A percentile compares a stretch with the other conserved stretches of the same genome.
Conservation (phyloP, 92 coral and sea anemone species). For the Umimayanthus chanpuru region DNA sequence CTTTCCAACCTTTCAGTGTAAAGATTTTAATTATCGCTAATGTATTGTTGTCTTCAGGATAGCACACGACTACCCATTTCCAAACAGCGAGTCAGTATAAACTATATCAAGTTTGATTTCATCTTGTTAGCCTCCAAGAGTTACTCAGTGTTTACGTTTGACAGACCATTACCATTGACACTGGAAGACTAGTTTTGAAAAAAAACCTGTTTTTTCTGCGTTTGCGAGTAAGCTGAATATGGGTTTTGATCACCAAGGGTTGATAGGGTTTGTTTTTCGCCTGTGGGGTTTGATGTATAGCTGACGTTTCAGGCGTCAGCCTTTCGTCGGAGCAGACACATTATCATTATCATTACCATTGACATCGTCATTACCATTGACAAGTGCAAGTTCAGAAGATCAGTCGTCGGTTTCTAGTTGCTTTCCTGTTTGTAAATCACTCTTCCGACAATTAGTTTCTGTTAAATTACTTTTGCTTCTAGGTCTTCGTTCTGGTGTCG, state of each 20-base stretch:
- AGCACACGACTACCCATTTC: neutral
- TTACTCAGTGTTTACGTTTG: neutral
- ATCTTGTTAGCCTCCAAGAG: neutral
- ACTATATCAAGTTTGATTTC: neutral
- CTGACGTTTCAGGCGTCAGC: no score
- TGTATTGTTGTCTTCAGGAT: neutral
- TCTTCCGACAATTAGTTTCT: neutral
- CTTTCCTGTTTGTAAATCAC: neutral
- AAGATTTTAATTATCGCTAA: neutral
- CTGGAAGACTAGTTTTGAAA: no score
- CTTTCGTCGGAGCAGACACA: no score
- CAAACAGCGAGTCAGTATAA: neutral
- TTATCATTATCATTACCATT: no score
- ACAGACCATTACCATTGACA: neutral
- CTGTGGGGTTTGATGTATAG: no score
- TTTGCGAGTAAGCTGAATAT: no score
- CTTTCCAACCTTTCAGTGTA: neutral
- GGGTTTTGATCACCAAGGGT: no score
- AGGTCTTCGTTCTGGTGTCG: neutral
- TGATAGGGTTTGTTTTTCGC: no score
- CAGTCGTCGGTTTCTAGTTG: neutral
- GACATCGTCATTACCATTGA: no score
- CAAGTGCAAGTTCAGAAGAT: neutral
- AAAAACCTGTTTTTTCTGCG: no score
- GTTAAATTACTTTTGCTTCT: neutral